These are phyloP conservation scores for Xestobium rufovillosum DNA, from an alignment of 2,888 invertebrate genomes.

Conservation along the genomic window DNA sequence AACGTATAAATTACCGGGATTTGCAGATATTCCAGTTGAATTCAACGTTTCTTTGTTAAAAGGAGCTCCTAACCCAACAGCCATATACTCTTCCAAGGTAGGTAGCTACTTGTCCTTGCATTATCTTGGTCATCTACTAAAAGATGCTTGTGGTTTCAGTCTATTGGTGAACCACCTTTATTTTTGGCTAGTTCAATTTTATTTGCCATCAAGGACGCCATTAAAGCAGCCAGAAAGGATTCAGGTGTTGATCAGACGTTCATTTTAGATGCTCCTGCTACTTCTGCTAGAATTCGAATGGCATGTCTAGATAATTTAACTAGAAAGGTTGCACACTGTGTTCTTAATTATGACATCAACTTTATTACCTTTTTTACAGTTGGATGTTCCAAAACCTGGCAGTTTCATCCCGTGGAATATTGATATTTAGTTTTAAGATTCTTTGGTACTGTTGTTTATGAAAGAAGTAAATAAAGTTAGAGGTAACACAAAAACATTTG, in stretches of 20 bases:
- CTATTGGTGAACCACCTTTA: constrained; percentile 91
- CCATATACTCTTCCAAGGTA: constrained; percentile 94
- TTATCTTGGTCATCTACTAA: too few species aligned
- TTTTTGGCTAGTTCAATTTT: constrained; percentile 82
- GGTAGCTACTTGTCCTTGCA: too few species aligned
- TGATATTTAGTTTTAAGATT: constrained; percentile 47
- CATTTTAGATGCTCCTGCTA: constrained; percentile 74
- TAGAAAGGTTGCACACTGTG: constrained; percentile 59
- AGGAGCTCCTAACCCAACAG: constrained; percentile 82
- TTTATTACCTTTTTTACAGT: constrained; percentile 44
- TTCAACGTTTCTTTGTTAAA: constrained; percentile 90
- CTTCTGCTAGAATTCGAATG: constrained; percentile 81
- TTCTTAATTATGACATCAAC: neutral
- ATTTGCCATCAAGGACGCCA: constrained; percentile 86
- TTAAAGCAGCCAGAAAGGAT: constrained; percentile 68
- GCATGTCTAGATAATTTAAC: constrained; percentile 81
- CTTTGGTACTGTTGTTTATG: too few species aligned
- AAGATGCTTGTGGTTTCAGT: too few species aligned
- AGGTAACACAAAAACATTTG: too few species aligned
- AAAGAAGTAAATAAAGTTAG: too few species aligned
- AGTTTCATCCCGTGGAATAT: constrained; percentile 61
- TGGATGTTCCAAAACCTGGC: constrained; percentile 48
- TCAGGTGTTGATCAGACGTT: constrained; percentile 54
- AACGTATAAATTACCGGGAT: constrained; percentile 89
- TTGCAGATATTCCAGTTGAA: constrained; percentile 82